Percentiles rank a stretch among this genome's conserved stretches.
These are phyloP conservation scores for Boloria selene DNA, from an alignment of 2,888 invertebrate species.

Conservation along the genomic window DNA sequence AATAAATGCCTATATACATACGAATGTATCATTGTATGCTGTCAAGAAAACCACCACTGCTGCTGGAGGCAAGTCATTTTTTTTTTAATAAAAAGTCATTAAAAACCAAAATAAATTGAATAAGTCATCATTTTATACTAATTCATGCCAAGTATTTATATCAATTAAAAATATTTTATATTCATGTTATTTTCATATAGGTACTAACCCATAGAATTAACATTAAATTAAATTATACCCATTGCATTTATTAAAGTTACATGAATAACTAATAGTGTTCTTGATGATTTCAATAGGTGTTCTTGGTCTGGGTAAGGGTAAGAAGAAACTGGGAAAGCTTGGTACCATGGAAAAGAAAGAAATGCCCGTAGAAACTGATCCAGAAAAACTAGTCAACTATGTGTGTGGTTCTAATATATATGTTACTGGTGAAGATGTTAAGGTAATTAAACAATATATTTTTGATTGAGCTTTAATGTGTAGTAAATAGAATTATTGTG, in stretches of 20 bases:
- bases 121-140: too few relatives aligned
- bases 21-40: slow-evolving; percentile 48
- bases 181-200: too few relatives aligned
- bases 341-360: slow-evolving; percentile 86
- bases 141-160: too few relatives aligned
- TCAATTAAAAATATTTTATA: too few relatives aligned
- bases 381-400: slow-evolving; percentile 86
- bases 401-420: slow-evolving; percentile 94
- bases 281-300: slow-evolving; percentile 57
- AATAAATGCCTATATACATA: slow-evolving; percentile 46
- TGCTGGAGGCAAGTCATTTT: slow-evolving; percentile 61
- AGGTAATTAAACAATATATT: slow-evolving; percentile 62
- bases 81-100: background rate
- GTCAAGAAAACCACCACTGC: slow-evolving; percentile 74
- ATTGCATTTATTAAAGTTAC: too few relatives aligned
- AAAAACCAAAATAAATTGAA: too few relatives aligned
- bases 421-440: slow-evolving; percentile 90
- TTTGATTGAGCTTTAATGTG: background rate
- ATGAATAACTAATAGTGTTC: too few relatives aligned
- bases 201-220: too few relatives aligned
- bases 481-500: too few relatives aligned
- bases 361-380: slow-evolving; percentile 93
- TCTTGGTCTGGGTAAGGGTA: slow-evolving; percentile 80
- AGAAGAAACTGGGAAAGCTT: slow-evolving; percentile 84
- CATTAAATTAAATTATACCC: too few relatives aligned